Evolutionary conservation across 2,113 vertebrate genomes (phyloP), one percentile per base, ranked within the genome.

Genomic region (Sinocyclocheilus anophthalmus): DNA sequence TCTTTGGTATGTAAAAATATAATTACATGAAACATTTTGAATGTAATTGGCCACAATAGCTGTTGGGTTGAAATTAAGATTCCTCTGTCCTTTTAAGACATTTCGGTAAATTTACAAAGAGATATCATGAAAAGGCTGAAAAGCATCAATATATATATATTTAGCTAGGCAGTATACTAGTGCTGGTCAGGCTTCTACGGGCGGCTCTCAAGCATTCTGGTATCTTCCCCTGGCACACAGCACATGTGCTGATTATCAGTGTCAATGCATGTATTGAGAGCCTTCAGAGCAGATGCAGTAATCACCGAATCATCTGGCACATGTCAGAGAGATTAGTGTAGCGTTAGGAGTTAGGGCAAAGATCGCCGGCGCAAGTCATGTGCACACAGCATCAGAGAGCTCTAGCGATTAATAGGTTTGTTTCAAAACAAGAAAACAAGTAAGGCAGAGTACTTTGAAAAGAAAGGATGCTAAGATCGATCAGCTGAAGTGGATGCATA

Each of bases 291-390:
- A 26, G n/a, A 92, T 93, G 94, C 89, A 89, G 93, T 95, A 94
- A 96, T 96, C n/a, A n/a, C n/a, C 95, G 94, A 94, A 94, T 93
- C 94, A 94, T 95, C 94, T 93, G 91, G 90, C 94, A 95, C 94
- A 94, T 93, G 94, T 96, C 94, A 95, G 92, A 95, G 95, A 93
- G 94, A 96, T 96, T 95, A 96, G 92, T 93, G 95, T 95, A 90
- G 92, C 91, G 94, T 96, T 91, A 96, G 95, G 95, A n/a, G n/a
- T n/a, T n/a, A n/a, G n/a, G n/a, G n/a, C n/a, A n/a, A n/a, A n/a
- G n/a, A n/a, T n/a, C n/a, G n/a, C n/a, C n/a, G n/a, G n/a, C 92
- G 92, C 89, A 75, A 94, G 95, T 94, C 93, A 94, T 87, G 84
- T 83, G 88, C 91, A 87, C 93, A 57, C 13, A 33, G 20, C 37